Evolutionary conservation across 2,888 invertebrate genomes (phyloP), one percentile per base, ranked within the genome.

Genomic region (Cephus runcator): DNA sequence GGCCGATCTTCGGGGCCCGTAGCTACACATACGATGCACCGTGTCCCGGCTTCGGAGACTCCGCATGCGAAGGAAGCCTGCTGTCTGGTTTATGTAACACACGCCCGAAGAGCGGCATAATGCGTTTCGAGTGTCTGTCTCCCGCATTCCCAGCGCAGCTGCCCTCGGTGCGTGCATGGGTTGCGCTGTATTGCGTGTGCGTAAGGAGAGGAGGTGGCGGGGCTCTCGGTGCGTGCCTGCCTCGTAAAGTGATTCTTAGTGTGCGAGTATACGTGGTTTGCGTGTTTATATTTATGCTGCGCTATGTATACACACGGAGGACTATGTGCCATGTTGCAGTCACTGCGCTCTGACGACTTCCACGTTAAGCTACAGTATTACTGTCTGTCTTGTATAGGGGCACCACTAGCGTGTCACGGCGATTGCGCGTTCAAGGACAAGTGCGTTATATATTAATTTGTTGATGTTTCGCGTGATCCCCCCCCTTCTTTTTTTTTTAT

Each of bases 81-180:
- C 79, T 81, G 56, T 23, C 56, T 56, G 82, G 79, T 81, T 83
- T 81, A 83, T 81, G 81, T 83, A 83, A 83, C 80, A 76, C 82
- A 78, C 81, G 77, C 73, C 71, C 69, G 68, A 77, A 78, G 80
- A 78, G 76, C 73, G 79, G 80, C 79, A 81, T 83, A 80, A 80
- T 77, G 78, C 77, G 80, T 80, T 80, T 80, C 80, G 75, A 79
- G 80, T 80, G 83, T 81, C 80, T 84, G 84, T 86, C 87, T 87
- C 86, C 83, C 83, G 83, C 85, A 86, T 87, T 85, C 87, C 80
- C 86, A 82, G 82, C 87, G 82, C 87, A 87, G 86, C 87, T 86
- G 87, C 56, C 23, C 56, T 23, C 23, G 56, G 23, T 56, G 71
- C 81, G 69, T 40, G 74, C 74, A 34, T 74, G 35, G 77, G 73